phyloP scores from a whole-genome alignment of 2,113 vertebrate species.

The Mormyrus lacerda region DNA sequence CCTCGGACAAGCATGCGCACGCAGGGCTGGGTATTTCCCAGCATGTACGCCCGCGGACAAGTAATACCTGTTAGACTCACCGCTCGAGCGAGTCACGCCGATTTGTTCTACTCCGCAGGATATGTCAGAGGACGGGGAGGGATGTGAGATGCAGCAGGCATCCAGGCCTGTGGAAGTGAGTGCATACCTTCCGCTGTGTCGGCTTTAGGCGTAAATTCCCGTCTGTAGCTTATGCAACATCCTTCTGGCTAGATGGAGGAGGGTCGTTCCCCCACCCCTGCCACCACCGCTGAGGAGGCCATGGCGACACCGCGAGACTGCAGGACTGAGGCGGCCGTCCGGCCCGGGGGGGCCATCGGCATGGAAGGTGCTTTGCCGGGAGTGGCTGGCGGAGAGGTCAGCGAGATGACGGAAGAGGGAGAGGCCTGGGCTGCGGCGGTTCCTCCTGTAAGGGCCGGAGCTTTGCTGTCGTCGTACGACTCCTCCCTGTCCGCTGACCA shows the following conservation, averaged over 20 bases:
- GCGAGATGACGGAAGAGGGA: slow-evolving; percentile 55
- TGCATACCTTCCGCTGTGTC: not conserved
- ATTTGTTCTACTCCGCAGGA: not conserved
- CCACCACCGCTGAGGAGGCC: slow-evolving; percentile 83
- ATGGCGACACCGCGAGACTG: slow-evolving; percentile 59
- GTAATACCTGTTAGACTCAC: not conserved
- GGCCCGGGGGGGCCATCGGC: slow-evolving; percentile 36
- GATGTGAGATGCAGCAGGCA: slow-evolving; percentile 43
- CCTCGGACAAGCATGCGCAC: not conserved
- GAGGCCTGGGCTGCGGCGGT: slow-evolving; percentile 80
- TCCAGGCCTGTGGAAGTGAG: slow-evolving; percentile 39
- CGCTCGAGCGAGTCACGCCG: not conserved
- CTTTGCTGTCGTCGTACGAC: not conserved
- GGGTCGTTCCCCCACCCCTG: slow-evolving; percentile 69
- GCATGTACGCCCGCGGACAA: not conserved
- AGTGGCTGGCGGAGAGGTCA: slow-evolving; percentile 44
- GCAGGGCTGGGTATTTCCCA: not conserved
- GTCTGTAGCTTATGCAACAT: not conserved
- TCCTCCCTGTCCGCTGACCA: not conserved
- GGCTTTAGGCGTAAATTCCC: not conserved
- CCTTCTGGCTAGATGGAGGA: slow-evolving; percentile 53
- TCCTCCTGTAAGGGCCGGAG: slow-evolving; percentile 70
- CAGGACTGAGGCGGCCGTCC: slow-evolving; percentile 33
- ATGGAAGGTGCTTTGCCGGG: slow-evolving; percentile 51
- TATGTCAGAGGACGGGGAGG: slow-evolving; percentile 37